Evolutionary conservation across 2,797 vertebrate genomes (phyloP).

Genomic region (Neostethus bicornis): DNA sequence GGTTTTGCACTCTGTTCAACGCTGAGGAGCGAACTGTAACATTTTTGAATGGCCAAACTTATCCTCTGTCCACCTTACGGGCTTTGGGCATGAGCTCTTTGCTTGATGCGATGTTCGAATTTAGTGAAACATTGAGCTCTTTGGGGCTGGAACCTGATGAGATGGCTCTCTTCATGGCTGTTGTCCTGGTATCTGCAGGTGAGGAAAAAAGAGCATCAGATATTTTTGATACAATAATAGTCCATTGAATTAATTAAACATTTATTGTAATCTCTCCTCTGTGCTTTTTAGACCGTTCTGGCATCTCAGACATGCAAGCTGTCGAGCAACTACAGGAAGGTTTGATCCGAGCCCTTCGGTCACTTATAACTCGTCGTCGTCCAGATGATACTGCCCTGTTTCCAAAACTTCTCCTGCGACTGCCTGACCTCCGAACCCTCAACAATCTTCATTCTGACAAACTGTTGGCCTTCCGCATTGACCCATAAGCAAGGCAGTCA

Average conservation of each 20-base stretch:
- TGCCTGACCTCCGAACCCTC: slow-evolving; percentile 84
- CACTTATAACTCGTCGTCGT: slow-evolving; percentile 73
- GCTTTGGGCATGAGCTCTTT: slow-evolving; percentile 80
- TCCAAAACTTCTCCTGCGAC: slow-evolving; percentile 79
- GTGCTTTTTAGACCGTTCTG: slow-evolving; percentile 72
- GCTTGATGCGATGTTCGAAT: slow-evolving; percentile 83
- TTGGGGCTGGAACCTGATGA: slow-evolving; percentile 82
- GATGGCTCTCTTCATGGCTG: slow-evolving; percentile 86
- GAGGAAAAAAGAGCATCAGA: slow-evolving; percentile 31
- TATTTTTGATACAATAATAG: slow-evolving; percentile 5
- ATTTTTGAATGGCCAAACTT: slow-evolving; percentile 82
- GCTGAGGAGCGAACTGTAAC: slow-evolving; percentile 76
- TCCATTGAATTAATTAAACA: slow-evolving; percentile 3
- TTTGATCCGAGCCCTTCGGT: slow-evolving; percentile 77
- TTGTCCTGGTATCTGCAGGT: slow-evolving; percentile 86
- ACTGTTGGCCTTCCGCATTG: slow-evolving; percentile 82
- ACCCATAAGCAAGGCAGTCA: slow-evolving; percentile 65
- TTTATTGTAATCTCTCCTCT: slow-evolving; percentile 25
- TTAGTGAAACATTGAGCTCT: slow-evolving; percentile 81
- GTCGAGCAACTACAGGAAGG: slow-evolving; percentile 84
- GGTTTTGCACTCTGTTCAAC: slow-evolving; percentile 84
- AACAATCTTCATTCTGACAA: slow-evolving; percentile 85
- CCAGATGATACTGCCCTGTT: slow-evolving; percentile 77
- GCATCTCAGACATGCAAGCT: slow-evolving; percentile 72
- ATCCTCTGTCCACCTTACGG: slow-evolving; percentile 72